phyloP scores from a whole-genome alignment of 1,140 invertebrate species.

The Heliconius eleuchia region DNA sequence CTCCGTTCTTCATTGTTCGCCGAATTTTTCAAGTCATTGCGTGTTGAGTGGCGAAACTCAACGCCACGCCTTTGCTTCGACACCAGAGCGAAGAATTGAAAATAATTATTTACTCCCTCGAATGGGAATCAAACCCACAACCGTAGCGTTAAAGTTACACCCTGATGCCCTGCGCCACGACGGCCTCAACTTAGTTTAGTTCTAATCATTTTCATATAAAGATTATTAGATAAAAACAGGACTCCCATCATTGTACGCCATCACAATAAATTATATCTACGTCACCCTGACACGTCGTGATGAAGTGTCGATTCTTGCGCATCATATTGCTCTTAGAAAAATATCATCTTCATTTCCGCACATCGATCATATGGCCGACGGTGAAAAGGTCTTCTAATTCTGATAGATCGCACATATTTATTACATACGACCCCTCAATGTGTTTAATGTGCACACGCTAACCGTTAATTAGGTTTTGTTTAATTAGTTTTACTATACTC shows the following conservation, averaged over 20 bases:
- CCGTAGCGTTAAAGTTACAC: no score
- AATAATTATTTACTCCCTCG: no score
- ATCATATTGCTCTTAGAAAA: conserved; percentile 67
- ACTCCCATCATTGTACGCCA: conserved; percentile 1
- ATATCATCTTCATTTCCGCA: conserved; percentile 76
- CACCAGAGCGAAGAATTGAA: no score
- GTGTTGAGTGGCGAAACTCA: no score
- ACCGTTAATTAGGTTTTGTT: conserved; percentile 5
- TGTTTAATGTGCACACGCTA: conserved; percentile 31
- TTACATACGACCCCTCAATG: conserved; percentile 61
- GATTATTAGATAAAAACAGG: not conserved
- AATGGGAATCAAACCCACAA: no score
- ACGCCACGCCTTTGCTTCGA: no score
- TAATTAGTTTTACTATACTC: not conserved
- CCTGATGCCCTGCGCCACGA: no score
- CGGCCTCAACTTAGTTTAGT: no score
- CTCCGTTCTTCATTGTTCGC: no score
- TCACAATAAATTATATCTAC: conserved; percentile 30
- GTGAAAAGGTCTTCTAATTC: conserved; percentile 72
- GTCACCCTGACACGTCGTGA: conserved; percentile 47
- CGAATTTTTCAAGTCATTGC: no score
- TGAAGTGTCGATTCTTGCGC: conserved; percentile 58
- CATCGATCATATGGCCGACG: conserved; percentile 74
- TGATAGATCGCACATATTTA: conserved; percentile 74
- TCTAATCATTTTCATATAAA: not conserved